These are phyloP conservation scores for Fulica atra DNA, from an alignment of 2,113 vertebrate species.

Conservation along the genomic window DNA sequence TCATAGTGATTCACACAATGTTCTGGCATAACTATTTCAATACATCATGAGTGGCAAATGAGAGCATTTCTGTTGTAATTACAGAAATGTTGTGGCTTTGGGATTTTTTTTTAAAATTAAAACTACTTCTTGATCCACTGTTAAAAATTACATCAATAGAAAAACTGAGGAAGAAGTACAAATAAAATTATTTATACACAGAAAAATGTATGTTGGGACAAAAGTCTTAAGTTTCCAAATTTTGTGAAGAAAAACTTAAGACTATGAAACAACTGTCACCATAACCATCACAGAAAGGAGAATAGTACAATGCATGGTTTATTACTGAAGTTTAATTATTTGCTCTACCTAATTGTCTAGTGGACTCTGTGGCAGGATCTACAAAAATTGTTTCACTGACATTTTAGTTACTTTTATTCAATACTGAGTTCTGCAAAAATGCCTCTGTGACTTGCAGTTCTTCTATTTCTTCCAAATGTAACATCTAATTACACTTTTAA, in stretches of 20 bases:
- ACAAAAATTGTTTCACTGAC: not conserved
- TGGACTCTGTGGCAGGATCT: not conserved
- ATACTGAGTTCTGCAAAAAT: not conserved
- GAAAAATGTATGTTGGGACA: not conserved
- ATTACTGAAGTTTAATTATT: not conserved
- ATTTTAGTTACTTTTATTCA: not conserved
- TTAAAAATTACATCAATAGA: not conserved
- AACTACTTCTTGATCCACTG: not conserved
- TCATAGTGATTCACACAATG: not conserved
- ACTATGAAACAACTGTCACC: not conserved
- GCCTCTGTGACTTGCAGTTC: not conserved
- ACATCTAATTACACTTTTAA: not conserved
- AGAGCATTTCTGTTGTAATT: not conserved
- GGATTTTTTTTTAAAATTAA: not conserved
- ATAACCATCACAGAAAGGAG: not conserved
- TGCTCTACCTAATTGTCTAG: not conserved
- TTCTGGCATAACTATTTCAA: not conserved
- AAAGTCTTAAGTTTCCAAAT: not conserved
- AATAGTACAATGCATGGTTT: not conserved
- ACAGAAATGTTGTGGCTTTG: not conserved
- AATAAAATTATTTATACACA: not conserved
- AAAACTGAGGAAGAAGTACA: not conserved
- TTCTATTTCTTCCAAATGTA: not conserved
- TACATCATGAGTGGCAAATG: not conserved
- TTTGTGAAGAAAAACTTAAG: not conserved